Base-by-base conservation (phyloP, 2,113 vertebrate species). In the Gymnorhina tibicen region DNA sequence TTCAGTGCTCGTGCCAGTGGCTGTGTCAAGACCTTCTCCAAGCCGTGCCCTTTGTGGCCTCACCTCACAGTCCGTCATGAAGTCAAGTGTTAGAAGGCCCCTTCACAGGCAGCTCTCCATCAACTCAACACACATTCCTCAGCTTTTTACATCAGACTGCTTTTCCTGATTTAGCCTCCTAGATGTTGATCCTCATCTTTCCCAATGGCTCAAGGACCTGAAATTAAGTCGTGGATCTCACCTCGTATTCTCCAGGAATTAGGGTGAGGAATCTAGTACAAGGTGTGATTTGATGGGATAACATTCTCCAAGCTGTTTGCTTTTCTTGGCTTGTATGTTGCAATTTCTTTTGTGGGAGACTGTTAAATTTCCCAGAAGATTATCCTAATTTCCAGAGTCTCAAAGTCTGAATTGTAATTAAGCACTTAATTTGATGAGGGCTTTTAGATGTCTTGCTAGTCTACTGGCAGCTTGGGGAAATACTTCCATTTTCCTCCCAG, bases 361-460 rank as follows among this genome's bases (percentile, higher is more conserved):
- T 92, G 66, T 84, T 94, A 92, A 91, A 93, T 91, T 93, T 91
- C 94, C 91, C 95, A 81, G 92, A 91, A 94, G 96, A 91, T 96
- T 93, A 93, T 85, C 91, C 92, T 96, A 92, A 88, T 96, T 96
- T 96, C 83, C 80, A 94, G 85, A 96, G 91, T 94, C 93, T 96
- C 69, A 44, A 95, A 95, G 89, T 91, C 95, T 96, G 96, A 96
- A 76, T 94, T 96, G 93, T 96, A 96, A 96, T 95, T 97, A 96
- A 97, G 91, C 92, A 89, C 91, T 96, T 96, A 89, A 93, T 96
- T 96, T 97, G 93, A 94, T 93, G 90, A 89, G 80, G 66, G 41
- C 47, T 96, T 92, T 88, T 94, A 91, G 80, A 89, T 87, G 88
- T 66, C 79, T 91, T 95, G 93, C 88, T 93, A 56, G 83, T 92